Evolutionary conservation across 2,888 invertebrate genomes (phyloP).

Genomic region (Dryomyza anilis): DNA sequence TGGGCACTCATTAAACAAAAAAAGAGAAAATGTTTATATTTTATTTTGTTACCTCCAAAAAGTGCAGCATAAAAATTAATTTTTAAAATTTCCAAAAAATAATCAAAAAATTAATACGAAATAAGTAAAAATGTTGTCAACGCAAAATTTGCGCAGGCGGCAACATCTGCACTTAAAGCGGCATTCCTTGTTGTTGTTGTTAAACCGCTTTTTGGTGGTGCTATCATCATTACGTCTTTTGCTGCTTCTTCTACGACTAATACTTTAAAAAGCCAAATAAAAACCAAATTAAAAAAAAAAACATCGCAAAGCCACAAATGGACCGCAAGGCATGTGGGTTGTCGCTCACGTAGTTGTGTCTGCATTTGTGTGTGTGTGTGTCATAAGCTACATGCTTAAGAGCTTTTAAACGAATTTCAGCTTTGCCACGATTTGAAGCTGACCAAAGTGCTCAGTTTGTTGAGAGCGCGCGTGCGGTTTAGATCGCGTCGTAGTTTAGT

Average conservation of each 20-base stretch:
- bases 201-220: too few species aligned
- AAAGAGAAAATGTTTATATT: background rate
- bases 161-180: too few species aligned
- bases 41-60: too few species aligned
- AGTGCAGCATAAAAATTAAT: background rate
- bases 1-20: background rate
- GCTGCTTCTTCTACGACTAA: background rate
- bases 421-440: too few species aligned
- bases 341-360: background rate
- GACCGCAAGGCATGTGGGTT: constrained; percentile 12
- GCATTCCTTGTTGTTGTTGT: background rate
- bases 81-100: too few species aligned
- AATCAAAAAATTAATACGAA: too few species aligned
- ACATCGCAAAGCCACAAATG: constrained; percentile 10
- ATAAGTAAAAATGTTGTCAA: background rate
- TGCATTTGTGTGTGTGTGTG: constrained; percentile 6
- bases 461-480: constrained; percentile 54
- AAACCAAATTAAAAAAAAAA: background rate
- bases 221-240: too few species aligned
- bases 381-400: too few species aligned
- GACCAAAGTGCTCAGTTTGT: constrained; percentile 44
- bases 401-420: too few species aligned
- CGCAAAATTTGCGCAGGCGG: constrained; percentile 2
- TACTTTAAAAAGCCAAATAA: background rate
- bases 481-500: too few species aligned